Base-by-base conservation (phyloP, 2,797 vertebrate genomes). In the Scarus forsteni region DNA sequence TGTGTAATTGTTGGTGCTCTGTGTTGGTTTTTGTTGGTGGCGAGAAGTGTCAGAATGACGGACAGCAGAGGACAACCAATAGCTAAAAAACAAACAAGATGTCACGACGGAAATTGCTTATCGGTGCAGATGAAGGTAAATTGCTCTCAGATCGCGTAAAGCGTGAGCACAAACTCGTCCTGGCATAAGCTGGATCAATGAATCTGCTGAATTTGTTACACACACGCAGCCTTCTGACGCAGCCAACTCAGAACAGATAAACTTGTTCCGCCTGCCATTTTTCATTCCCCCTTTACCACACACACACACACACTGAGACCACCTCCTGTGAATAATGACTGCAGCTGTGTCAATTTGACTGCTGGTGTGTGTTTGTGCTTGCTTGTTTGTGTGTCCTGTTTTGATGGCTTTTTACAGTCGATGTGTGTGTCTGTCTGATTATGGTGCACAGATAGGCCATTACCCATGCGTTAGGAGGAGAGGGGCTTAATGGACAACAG, bases 371-470 rank as follows among this genome's bases (percentile, higher is more conserved):
- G 40, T 72, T 67, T 70, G 68, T 3, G 43, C 35, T 60, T 77
- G 75, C 78, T 66, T 85, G 73, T 27, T 27, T 71, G 80, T 75
- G 45, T 50, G 79, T 81, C 51, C 74, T 74, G 70, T 90, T 87
- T 85, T 90, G 82, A 84, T 88, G 78, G 83, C 75, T 78, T 86
- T 84, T 84, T 81, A 66, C 70, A 64, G 77, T 79, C 40, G 40
- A 27, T 27, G 54, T 80, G 80, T 63, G 74, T 52, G 46, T 85
- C 60, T 81, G 77, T 89, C 86, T 94, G 91, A 94, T 95, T 92
- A 94, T 84, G 81, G 87, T 64, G 77, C 81, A 89, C 83, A 92
- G 87, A 90, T 88, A 91, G 81, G 61, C 86, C 91, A 94, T 95
- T 94, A 93, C 81, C 63, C 75, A 50, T 67, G 83, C 65, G 75